Base-by-base conservation (phyloP, 2,797 vertebrate genomes). In the Enteromius radiatus region DNA sequence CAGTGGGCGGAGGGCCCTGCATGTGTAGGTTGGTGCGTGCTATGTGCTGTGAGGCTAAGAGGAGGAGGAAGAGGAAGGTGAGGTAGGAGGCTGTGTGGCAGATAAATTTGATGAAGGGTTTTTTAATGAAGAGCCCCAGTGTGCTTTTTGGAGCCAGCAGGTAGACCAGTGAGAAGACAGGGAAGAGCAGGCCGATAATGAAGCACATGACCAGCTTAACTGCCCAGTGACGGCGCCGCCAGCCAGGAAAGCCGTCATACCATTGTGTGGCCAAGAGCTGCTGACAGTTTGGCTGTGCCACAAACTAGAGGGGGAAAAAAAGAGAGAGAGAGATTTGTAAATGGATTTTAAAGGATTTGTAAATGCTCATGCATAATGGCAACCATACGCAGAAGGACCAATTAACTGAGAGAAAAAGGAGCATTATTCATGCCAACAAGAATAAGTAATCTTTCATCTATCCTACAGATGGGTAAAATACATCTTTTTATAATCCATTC, bases 21-120 rank as follows among this genome's bases (percentile, higher is more conserved):
- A 98, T 96, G 90, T 99, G 97, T n/a, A 98, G 95, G 93, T 99
- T 97, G 11, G 97, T 98, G 78, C 97, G 94, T 87, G 97, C 97
- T 7, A 99, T 99, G 92, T 99, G 97, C 91, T 99, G 97, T 1
- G 97, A 99, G 1, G 97, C 97, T 89, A 99, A 94, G 88, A 99
- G 95, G 86, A 99, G 95, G 88, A 99, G 95, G 95, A 99, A 97
- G 89, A 99, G 97, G 94, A 99, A 98, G 86, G 97, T 99, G 91
- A 99, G 94, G 94, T 99, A 98, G 81, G 97, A 98, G 61, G 96
- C 97, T 0, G 97, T 99, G 93, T 99, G 97, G 88, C 97, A 99
- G 92, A 99, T 99, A 92, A 99, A 99, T 92, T 99, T 99, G 92
- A 99, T 99, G 94, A 99, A 99, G 87, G 97, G 97, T 91, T 99